Evolutionary conservation across 2,797 vertebrate genomes (phyloP).

Genomic region (Lophius americanus): DNA sequence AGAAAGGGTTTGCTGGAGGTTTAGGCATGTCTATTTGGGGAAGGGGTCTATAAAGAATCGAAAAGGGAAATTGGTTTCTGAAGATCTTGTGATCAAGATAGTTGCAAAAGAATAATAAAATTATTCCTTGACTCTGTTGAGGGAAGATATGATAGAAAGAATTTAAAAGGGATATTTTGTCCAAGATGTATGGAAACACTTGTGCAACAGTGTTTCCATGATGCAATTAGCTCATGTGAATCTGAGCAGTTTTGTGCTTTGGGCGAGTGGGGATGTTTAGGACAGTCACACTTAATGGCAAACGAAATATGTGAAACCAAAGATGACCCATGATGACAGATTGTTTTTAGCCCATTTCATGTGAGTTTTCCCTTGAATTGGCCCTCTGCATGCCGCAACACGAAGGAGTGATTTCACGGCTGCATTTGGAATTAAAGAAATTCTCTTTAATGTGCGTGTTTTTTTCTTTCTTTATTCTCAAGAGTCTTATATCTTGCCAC

Average conservation of each 20-base stretch:
- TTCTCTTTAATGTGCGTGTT: conserved; percentile 66
- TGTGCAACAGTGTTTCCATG: background rate
- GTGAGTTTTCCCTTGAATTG: conserved; percentile 66
- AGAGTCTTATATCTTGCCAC: conserved; percentile 28
- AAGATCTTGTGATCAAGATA: conserved; percentile 48
- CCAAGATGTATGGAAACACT: conserved; percentile 41
- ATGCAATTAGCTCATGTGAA: conserved; percentile 61
- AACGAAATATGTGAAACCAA: conserved; percentile 56
- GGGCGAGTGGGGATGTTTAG: conserved; percentile 57
- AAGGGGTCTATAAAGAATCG: conserved; percentile 42
- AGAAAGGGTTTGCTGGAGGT: conserved; percentile 42
- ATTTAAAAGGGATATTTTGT: conserved; percentile 42
- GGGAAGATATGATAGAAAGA: conserved; percentile 26
- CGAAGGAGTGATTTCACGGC: conserved; percentile 74
- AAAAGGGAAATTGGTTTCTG: conserved; percentile 57
- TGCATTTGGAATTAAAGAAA: conserved; percentile 58
- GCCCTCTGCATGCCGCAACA: conserved; percentile 39
- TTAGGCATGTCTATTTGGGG: conserved; percentile 31
- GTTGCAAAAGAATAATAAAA: conserved; percentile 28
- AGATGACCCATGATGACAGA: conserved; percentile 67
- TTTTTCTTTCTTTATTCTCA: conserved; percentile 52
- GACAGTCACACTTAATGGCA: conserved; percentile 53
- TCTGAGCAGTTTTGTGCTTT: conserved; percentile 40
- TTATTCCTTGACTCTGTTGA: background rate
- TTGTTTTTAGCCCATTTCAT: conserved; percentile 53